Percentiles rank a stretch among this genome's conserved stretches.
Conservation (phyloP, 2,888 invertebrate genomes). For the Tenthredo distinguenda region DNA sequence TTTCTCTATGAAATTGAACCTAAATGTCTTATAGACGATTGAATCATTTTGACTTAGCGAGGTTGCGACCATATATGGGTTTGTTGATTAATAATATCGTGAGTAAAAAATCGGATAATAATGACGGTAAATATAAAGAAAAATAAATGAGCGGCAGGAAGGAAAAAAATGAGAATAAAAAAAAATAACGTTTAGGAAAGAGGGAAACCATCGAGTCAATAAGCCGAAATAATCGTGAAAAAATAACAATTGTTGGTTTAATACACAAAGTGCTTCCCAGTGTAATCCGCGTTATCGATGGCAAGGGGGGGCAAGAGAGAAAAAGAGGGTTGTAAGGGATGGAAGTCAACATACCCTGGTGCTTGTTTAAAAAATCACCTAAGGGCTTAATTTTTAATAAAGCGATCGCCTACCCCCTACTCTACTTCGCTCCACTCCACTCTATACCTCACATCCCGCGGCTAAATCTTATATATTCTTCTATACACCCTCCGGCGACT, state of each 20-base stretch:
- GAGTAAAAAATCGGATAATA: neutral
- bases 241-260: constrained; percentile 56
- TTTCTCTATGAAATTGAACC: no score
- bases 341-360: constrained; percentile 53
- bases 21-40: no score
- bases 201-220: constrained; percentile 1
- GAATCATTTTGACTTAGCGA: no score
- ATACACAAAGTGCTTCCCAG: constrained; percentile 69
- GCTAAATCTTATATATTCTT: constrained; percentile 1
- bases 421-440: neutral
- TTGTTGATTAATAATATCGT: no score
- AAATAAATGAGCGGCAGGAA: neutral
- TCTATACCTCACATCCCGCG: constrained; percentile 15
- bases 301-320: neutral
- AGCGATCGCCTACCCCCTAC: constrained; percentile 48
- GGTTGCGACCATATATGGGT: no score
- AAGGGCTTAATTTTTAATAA: constrained; percentile 63
- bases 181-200: neutral
- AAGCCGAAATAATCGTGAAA: constrained; percentile 27
- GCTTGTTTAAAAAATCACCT: constrained; percentile 61
- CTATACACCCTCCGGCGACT: neutral
- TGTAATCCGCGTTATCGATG: constrained; percentile 72
- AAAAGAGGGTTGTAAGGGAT: neutral
- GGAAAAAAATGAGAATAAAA: neutral
- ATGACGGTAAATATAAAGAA: neutral